phyloP scores from a whole-genome alignment of 2,797 vertebrate species.

The Danio tinwini region DNA sequence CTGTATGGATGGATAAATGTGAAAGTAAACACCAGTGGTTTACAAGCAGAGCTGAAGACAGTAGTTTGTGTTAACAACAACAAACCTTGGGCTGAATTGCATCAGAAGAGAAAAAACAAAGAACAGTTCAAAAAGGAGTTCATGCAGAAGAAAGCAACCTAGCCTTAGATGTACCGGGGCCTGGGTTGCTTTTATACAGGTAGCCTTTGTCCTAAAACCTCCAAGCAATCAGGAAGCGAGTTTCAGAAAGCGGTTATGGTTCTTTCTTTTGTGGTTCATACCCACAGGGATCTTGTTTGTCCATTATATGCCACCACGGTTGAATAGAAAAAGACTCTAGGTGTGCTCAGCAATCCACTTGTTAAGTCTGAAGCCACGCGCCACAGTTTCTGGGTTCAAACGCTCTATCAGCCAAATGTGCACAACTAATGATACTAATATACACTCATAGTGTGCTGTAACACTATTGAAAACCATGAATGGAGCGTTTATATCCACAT shows the following conservation, averaged over 20 bases:
- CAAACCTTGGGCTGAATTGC: background rate
- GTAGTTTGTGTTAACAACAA: background rate
- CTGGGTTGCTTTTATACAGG: background rate
- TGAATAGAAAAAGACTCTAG: constrained; percentile 10
- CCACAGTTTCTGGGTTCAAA: too few species aligned
- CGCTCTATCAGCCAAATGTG: too few species aligned
- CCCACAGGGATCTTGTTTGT: constrained; percentile 20
- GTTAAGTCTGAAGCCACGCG: too few species aligned
- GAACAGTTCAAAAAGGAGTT: background rate
- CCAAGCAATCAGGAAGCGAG: constrained; percentile 1
- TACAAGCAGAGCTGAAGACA: background rate
- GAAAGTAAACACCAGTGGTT: too few species aligned
- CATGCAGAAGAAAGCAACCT: background rate
- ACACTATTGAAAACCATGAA: too few species aligned
- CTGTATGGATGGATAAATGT: background rate
- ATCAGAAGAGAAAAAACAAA: background rate
- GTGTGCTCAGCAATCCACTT: constrained; percentile 10
- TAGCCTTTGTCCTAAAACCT: constrained; percentile 6
- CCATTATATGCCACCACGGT: constrained; percentile 18
- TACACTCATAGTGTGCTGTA: too few species aligned
- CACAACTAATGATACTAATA: too few species aligned
- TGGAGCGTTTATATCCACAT: too few species aligned
- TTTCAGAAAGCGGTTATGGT: background rate
- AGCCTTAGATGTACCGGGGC: background rate
- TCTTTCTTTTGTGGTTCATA: constrained; percentile 8